Evolutionary conservation across 2,797 vertebrate species (phyloP).

Genomic region (Thamnophis elegans): DNA sequence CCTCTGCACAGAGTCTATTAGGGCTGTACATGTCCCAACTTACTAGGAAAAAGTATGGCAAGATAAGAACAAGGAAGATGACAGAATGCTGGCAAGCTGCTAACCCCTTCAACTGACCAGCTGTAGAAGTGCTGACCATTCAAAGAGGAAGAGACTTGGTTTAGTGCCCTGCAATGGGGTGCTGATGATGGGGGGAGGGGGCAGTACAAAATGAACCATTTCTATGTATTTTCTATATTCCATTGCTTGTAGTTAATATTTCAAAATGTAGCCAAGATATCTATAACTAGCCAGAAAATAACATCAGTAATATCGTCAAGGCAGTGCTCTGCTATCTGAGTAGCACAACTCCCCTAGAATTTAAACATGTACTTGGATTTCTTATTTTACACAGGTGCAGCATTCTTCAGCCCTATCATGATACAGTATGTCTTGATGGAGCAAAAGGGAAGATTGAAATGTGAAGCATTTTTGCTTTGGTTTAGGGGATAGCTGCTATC

Average conservation of each 20-base stretch:
- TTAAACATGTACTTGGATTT: not conserved
- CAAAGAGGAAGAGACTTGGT: not conserved
- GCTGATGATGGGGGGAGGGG: not conserved
- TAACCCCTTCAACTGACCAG: not conserved
- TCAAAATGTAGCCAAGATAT: slow-evolving; percentile 29
- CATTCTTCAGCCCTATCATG: not conserved
- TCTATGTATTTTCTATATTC: not conserved
- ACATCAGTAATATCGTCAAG: slow-evolving; percentile 16
- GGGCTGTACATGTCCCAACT: not conserved
- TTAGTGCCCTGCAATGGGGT: not conserved
- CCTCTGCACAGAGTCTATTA: not conserved
- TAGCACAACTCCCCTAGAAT: slow-evolving; percentile 14
- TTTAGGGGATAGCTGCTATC: not conserved
- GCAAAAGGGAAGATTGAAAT: not conserved
- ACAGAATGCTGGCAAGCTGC: not conserved
- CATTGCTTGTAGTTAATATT: not conserved
- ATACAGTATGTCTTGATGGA: not conserved
- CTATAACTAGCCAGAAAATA: slow-evolving; percentile 17
- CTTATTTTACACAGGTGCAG: not conserved
- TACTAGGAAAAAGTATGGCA: not conserved
- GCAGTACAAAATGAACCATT: not conserved
- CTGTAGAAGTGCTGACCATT: not conserved
- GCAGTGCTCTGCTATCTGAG: slow-evolving; percentile 34
- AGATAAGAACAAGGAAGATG: not conserved
- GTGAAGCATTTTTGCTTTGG: not conserved